Percentiles rank a stretch among this genome's conserved stretches.
phyloP scores from a whole-genome alignment of 2,797 vertebrate species.

The Chelon labrosus region DNA sequence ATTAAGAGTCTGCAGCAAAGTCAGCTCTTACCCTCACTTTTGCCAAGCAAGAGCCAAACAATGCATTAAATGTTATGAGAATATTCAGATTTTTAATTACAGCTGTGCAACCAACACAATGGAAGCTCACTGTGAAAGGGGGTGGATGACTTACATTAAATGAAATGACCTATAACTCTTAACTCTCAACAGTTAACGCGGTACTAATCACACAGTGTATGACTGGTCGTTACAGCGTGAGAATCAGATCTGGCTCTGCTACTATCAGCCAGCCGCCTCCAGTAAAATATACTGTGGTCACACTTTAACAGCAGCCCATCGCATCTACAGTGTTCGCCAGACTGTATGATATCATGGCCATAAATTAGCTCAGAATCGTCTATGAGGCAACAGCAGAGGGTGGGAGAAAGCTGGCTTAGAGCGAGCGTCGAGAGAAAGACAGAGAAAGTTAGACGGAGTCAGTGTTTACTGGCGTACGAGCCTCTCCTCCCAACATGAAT shows the following conservation, averaged over 20 bases:
- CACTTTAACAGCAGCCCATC: conserved; percentile 62
- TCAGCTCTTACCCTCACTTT: conserved; percentile 15
- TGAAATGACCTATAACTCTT: not conserved
- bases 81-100: conserved; percentile 25
- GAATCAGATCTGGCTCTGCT: conserved; percentile 50
- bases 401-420: conserved; percentile 36
- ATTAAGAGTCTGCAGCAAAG: conserved; percentile 15
- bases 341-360: conserved; percentile 74
- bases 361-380: conserved; percentile 66
- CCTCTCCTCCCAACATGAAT: conserved; percentile 82
- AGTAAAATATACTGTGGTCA: conserved; percentile 72
- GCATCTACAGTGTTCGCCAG: conserved; percentile 50
- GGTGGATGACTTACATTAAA: not conserved
- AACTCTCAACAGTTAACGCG: conserved; percentile 11
- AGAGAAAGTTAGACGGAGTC: conserved; percentile 62
- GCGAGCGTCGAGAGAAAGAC: conserved; percentile 43
- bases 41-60: not conserved
- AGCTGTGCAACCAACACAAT: not conserved
- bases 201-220: conserved; percentile 23
- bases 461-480: conserved; percentile 77
- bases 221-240: conserved; percentile 27
- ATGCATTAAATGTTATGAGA: conserved; percentile 5
- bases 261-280: conserved; percentile 64
- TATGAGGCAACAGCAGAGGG: conserved; percentile 65
- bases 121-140: not conserved